Percentiles rank a stretch among this genome's conserved stretches.
Evolutionary conservation across 2,113 vertebrate species (phyloP).

Genomic region (Osmerus mordax): DNA sequence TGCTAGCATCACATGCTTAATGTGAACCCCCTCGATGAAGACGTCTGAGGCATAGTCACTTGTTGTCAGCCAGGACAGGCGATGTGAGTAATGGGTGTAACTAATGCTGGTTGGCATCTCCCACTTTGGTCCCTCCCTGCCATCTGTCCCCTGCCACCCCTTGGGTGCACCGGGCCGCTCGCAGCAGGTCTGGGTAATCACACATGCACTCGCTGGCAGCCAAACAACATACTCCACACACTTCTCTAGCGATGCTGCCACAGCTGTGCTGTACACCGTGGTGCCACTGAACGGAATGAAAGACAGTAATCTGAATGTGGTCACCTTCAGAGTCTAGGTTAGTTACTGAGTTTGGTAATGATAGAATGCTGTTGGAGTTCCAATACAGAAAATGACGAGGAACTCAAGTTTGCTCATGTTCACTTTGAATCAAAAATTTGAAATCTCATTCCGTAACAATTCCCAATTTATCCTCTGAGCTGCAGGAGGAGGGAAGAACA

Average conservation of each 20-base stretch:
- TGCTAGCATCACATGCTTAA: constrained; percentile 58
- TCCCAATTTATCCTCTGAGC: neutral
- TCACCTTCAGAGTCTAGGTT: constrained; percentile 35
- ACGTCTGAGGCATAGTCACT: constrained; percentile 61
- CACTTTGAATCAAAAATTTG: neutral
- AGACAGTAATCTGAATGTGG: neutral
- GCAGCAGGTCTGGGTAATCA: constrained; percentile 70
- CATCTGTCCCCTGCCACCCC: constrained; percentile 75
- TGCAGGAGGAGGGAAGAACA: constrained; percentile 28
- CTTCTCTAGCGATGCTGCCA: constrained; percentile 3
- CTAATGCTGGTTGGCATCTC: constrained; percentile 74
- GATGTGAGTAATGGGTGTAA: constrained; percentile 75
- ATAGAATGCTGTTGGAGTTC: no score
- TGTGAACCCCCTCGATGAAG: constrained; percentile 65
- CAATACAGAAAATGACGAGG: neutral
- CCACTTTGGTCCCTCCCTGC: constrained; percentile 64
- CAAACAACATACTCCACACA: constrained; percentile 16
- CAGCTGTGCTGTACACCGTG: neutral
- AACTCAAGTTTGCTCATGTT: neutral
- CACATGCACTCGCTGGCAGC: constrained; percentile 31
- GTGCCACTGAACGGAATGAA: neutral
- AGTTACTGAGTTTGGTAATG: neutral
- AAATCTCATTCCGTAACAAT: no score
- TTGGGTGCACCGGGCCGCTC: constrained; percentile 66
- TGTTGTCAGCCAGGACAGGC: constrained; percentile 65